Conservation (phyloP, 2,888 invertebrate species). For the Tortricodes alternella region DNA sequence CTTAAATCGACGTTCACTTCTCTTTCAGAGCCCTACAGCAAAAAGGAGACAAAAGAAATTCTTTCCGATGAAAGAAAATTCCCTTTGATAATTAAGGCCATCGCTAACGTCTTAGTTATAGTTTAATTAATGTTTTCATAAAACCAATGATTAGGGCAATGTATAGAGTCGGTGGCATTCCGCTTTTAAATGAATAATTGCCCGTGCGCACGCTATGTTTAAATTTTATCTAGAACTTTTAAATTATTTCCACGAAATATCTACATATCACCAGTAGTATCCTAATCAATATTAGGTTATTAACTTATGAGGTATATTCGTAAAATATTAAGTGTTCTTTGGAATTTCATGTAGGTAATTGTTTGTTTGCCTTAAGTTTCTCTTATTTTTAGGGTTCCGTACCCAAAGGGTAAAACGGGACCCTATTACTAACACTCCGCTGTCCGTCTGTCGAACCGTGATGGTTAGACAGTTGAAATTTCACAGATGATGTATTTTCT, state of each 20-base stretch:
- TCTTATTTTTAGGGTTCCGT: too few species aligned
- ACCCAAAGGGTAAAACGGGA: too few species aligned
- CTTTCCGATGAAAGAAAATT: slow-evolving; percentile 21
- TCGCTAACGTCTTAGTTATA: slow-evolving; percentile 20
- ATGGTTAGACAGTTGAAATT: too few species aligned
- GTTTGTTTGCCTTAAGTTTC: too few species aligned
- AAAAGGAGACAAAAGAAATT: slow-evolving; percentile 23
- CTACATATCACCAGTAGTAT: slow-evolving; percentile 15
- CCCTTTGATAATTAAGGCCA: slow-evolving; percentile 28
- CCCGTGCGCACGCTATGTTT: slow-evolving; percentile 10
- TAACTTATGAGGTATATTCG: too few species aligned
- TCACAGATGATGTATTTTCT: too few species aligned
- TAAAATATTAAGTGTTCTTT: too few species aligned
- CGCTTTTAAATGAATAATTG: slow-evolving; percentile 21
- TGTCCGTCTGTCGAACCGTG: too few species aligned
- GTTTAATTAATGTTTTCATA: slow-evolving; percentile 29
- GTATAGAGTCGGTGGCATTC: slow-evolving; percentile 16
- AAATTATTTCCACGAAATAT: slow-evolving; percentile 1
- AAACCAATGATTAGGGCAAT: slow-evolving; percentile 23
- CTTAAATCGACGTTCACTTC: slow-evolving; percentile 18
- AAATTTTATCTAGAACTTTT: background rate
- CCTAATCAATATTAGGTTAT: too few species aligned
- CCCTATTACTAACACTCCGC: too few species aligned
- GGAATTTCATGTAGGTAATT: background rate
- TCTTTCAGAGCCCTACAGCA: slow-evolving; percentile 21